phyloP scores from a whole-genome alignment of 2,888 invertebrate genomes.

The Morpho achilles region DNA sequence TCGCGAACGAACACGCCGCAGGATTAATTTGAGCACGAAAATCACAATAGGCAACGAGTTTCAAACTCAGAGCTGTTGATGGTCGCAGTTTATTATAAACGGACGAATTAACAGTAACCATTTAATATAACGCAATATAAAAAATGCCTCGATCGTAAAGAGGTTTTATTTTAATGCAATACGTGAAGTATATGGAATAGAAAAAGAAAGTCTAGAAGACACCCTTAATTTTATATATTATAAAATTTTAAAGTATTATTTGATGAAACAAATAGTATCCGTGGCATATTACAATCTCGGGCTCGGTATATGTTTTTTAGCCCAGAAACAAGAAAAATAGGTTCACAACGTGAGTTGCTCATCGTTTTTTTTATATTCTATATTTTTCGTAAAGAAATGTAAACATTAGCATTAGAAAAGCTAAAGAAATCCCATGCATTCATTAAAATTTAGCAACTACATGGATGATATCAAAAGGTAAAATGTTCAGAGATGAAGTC shows the following conservation, averaged over 20 bases:
- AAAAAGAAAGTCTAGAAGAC: not conserved
- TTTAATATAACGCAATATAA: not conserved
- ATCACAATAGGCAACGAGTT: conserved; percentile 56
- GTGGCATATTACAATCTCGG: too few relatives aligned
- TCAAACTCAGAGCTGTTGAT: conserved; percentile 39
- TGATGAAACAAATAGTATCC: too few relatives aligned
- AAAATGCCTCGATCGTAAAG: not conserved
- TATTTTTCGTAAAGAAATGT: not conserved
- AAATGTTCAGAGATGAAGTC: conserved; percentile 22
- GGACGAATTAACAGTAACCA: conserved; percentile 44
- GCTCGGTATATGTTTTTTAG: too few relatives aligned
- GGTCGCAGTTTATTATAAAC: conserved; percentile 46
- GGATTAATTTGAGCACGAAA: conserved; percentile 64
- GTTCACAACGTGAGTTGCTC: too few relatives aligned
- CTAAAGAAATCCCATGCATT: not conserved
- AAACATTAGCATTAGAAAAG: not conserved
- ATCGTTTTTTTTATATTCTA: too few relatives aligned
- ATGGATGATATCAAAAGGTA: conserved; percentile 20
- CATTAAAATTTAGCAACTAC: conserved; percentile 18
- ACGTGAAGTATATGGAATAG: not conserved
- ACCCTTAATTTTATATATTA: not conserved
- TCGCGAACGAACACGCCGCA: conserved; percentile 53
- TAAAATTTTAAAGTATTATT: too few relatives aligned
- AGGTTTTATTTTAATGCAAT: not conserved
- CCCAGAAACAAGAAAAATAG: too few relatives aligned